Base-by-base conservation (phyloP, 2,797 vertebrate species). In the Girardinus metallicus region DNA sequence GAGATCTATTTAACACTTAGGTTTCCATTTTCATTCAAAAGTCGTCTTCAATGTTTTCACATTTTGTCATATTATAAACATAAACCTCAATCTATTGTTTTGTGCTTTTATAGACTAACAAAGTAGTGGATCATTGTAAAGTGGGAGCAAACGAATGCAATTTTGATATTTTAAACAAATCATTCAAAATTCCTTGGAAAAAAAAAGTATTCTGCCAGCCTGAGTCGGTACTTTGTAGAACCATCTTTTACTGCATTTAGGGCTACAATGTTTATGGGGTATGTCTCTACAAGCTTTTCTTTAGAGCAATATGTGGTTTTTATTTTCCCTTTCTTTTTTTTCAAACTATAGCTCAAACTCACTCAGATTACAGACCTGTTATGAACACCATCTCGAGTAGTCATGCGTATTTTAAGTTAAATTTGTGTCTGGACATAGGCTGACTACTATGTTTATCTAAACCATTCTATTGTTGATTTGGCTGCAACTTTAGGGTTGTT, bases 1-100 rank as follows among this genome's bases (percentile, higher is more conserved):
- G 11, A 60, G 87, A 85, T 74, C 75, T 41, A 21, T 86, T 64
- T 21, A 80, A 62, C 75, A 21, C 55, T 68, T 64, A 34, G 36
- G 31, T 71, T 12, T 2, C 18, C 36, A 26, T 68, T 68, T 12
- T 39, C 1, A 23, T 68, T 18, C 36, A 39, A 23, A 41, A 41
- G 36, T 68, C 18, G 26, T 64, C 31, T 64, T 64, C 62, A 11
- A 23, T 21, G 34, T 66, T 66, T 66, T 66, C 36, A 41, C 39
- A 13, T 43, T 70, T 68, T 43, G 11, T 70, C 11, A 53, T 53
- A 23, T 53, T 26, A 26, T 26, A 70, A 26, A n/a, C 23, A n/a
- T 41, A n/a, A 70, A 70, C 23, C 66, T 43, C 23, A 70, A 15
- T 26, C 21, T 70, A 26, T 70, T 70, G 26, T 26, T 11, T 26